Conservation (phyloP, 2,888 invertebrate genomes). For the Resseliella maxima region DNA sequence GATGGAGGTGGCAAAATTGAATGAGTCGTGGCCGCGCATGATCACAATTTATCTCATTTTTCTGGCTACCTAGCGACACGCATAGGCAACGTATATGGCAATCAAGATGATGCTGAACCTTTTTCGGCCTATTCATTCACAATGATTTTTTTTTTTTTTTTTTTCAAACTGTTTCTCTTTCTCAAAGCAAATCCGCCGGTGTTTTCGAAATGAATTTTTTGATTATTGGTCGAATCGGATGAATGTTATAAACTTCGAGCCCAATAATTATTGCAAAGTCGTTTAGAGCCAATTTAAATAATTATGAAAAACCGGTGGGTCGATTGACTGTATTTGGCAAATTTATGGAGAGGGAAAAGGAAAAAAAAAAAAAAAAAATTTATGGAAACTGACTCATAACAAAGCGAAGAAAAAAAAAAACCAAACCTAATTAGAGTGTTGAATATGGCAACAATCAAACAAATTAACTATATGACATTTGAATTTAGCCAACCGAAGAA, state of each 20-base stretch:
- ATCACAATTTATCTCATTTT: constrained; percentile 23
- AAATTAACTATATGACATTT: constrained; percentile 42
- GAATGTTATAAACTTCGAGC: neutral
- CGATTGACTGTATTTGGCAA: neutral
- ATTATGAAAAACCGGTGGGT: constrained; percentile 21
- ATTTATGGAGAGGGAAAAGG: neutral
- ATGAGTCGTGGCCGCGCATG: neutral
- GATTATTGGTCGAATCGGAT: neutral
- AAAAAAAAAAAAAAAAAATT: neutral
- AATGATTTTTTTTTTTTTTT: neutral
- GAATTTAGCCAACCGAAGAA: neutral
- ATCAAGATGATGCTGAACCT: neutral
- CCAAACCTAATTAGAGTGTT: constrained; percentile 35
- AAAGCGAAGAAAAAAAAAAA: neutral
- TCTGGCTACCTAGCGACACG: neutral
- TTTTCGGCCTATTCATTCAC: neutral
- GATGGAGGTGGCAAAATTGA: constrained; percentile 13
- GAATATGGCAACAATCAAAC: constrained; percentile 29
- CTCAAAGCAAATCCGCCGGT: neutral
- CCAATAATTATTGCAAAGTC: neutral
- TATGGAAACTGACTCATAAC: too few relatives aligned
- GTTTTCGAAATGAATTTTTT: too few relatives aligned
- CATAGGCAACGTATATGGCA: neutral
- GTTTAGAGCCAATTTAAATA: constrained; percentile 51
- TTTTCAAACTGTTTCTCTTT: neutral